Percentiles rank a stretch among this genome's conserved stretches.
These are phyloP conservation scores for Acanthurus leucopareius DNA, from an alignment of 2,797 vertebrate species.

Conservation along the genomic window DNA sequence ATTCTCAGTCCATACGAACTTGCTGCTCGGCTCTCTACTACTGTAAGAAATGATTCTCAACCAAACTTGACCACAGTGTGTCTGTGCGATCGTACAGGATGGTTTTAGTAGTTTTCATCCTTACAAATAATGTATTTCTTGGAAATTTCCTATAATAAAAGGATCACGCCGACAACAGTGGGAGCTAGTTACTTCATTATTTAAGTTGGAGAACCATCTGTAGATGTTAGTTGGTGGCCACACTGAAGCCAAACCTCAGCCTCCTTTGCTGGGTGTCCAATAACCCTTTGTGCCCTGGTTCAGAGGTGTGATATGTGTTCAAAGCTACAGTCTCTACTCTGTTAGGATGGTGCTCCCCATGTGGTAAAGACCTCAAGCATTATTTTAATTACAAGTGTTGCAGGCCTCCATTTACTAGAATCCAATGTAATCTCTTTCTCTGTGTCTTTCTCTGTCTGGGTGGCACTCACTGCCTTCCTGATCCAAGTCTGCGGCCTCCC, in stretches of 20 bases:
- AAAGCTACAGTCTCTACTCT: not conserved
- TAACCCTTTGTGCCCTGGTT: no score
- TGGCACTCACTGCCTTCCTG: constrained; percentile 23
- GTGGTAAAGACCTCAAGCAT: constrained; percentile 43
- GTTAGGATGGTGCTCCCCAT: constrained; percentile 2
- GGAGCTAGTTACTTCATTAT: not conserved
- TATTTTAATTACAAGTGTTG: constrained; percentile 63
- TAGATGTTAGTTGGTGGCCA: not conserved
- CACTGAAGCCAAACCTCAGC: no score
- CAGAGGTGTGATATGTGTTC: constrained; percentile 3
- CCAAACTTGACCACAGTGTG: not conserved
- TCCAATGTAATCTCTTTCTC: constrained; percentile 56
- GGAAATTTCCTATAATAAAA: not conserved
- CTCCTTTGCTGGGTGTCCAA: no score
- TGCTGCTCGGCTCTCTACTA: not conserved
- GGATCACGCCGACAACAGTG: not conserved
- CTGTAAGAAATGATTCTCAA: not conserved
- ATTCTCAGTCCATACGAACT: not conserved
- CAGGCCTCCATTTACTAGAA: constrained; percentile 51
- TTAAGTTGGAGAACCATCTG: not conserved
- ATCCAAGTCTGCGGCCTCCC: constrained; percentile 54
- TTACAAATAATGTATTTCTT: not conserved
- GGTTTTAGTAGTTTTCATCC: not conserved
- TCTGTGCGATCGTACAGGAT: not conserved
- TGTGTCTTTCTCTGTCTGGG: constrained; percentile 41